Conservation (phyloP, 2,888 invertebrate genomes). For the Phymatocera aterrima region DNA sequence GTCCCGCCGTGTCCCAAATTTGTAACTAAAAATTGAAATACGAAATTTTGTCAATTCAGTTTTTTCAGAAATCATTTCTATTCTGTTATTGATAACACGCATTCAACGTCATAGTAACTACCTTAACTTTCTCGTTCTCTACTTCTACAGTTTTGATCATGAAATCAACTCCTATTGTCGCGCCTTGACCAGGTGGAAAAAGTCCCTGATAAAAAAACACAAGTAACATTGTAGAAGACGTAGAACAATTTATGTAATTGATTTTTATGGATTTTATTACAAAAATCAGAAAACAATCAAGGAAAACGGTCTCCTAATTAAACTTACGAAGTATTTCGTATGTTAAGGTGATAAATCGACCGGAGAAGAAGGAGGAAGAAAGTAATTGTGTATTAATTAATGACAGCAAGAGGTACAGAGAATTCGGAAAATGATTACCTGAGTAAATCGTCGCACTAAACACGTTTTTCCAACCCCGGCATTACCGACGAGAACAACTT, state of each 20-base stretch:
- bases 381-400: background rate
- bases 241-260: background rate
- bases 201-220: constrained; percentile 81
- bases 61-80: background rate
- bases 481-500: constrained; percentile 98
- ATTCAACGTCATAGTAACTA: constrained; percentile 71
- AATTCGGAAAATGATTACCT: constrained; percentile 76
- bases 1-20: constrained; percentile 99
- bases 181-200: constrained; percentile 98
- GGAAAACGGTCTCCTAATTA: too few relatives aligned
- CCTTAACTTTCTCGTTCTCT: constrained; percentile 95
- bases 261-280: background rate
- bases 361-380: constrained; percentile 19
- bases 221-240: background rate
- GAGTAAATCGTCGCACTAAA: constrained; percentile 96
- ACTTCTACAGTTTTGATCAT: constrained; percentile 99
- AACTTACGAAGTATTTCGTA: background rate
- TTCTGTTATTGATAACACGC: background rate
- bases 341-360: background rate
- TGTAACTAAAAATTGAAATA: constrained; percentile 91
- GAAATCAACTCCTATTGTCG: constrained; percentile 99
- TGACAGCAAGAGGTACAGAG: background rate
- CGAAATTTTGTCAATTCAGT: too few relatives aligned
- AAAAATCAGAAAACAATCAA: too few relatives aligned
- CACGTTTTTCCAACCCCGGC: constrained; percentile 99